Base-by-base conservation (phyloP, 2,113 vertebrate genomes). In the Aptenodytes forsteri region DNA sequence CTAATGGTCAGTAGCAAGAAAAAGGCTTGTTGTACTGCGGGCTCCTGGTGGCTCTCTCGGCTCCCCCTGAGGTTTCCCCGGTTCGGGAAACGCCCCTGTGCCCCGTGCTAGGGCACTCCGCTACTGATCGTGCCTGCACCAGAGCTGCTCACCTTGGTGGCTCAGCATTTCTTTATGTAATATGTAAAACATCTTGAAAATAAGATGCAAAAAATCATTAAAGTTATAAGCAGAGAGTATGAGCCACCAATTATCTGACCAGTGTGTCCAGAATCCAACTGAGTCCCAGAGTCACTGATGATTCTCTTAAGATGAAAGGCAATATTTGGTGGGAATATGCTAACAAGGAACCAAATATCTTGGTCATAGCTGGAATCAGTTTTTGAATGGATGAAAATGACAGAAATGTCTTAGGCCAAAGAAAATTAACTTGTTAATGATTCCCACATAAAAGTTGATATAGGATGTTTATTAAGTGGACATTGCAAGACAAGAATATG, bases 221-320 rank as follows among this genome's bases (percentile, higher is more conserved):
- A 49, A 78, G 2, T n/a, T 64, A 50, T 20, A 76, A 73, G 27
- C 9, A 73, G 16, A 59, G 11, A 75, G 11, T 16, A 59, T 13
- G 7, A 92, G 4, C 6, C 7, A 65, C 20, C 10, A 81, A 21
- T 79, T 71, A 34, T 40, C 6, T 7, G 30, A 65, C 13, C 36
- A 49, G 1, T 29, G 7, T 62, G 13, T 20, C 21, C 36, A 66
- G 38, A 67, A n/a, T 64, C 22, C 0, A 0, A 26, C 12, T 42
- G 15, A 70, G 9, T 61, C 20, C 20, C 40, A 59, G 32, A 58
- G 18, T 52, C 9, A 42, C 6, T 55, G 29, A 25, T 36, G 9
- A 30, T 17, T 81, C 65, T 80, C 7, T 69, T 61, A 42, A 52
- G 7, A 52, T 65, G 44, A 85, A 76, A 44, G 10, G 8, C 16